phyloP scores from a whole-genome alignment of 2,888 invertebrate species.

The Cylindroiulus punctatus region DNA sequence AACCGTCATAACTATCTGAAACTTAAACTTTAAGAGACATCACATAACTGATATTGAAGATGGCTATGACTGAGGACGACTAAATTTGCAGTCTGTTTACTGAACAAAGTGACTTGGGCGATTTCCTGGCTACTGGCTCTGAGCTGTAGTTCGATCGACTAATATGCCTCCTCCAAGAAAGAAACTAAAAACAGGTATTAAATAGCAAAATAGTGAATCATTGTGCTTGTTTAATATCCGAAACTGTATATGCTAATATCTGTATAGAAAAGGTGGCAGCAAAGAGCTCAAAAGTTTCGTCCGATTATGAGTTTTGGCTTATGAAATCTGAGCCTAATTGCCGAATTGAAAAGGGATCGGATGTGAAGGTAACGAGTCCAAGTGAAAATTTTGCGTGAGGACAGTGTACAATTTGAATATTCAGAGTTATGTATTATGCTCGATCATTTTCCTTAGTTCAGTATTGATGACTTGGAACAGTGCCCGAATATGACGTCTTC shows the following conservation, averaged over 20 bases:
- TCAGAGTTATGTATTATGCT: not conserved
- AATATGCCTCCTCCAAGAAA: constrained; percentile 7
- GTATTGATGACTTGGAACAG: constrained; percentile 65
- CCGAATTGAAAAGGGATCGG: constrained; percentile 26
- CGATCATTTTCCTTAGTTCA: constrained; percentile 62
- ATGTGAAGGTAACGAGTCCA: not conserved
- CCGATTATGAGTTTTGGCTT: constrained; percentile 50
- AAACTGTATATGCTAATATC: not conserved
- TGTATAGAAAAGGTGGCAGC: not conserved
- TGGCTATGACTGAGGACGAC: no score
- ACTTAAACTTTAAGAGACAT: no score
- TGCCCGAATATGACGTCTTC: constrained; percentile 64
- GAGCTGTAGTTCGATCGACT: not conserved
- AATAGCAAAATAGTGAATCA: not conserved
- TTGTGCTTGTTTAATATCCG: not conserved
- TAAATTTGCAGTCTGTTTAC: no score
- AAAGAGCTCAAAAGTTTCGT: not conserved
- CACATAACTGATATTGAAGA: no score
- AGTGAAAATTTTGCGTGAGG: not conserved
- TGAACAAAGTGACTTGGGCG: no score
- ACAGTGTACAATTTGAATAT: not conserved
- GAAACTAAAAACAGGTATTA: not conserved
- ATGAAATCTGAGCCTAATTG: constrained; percentile 51
- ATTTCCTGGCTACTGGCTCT: no score
- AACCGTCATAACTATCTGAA: no score